Percentiles rank a stretch among this genome's conserved stretches.
phyloP scores from a whole-genome alignment of 2,888 invertebrate genomes.

The Tetropium fuscum region DNA sequence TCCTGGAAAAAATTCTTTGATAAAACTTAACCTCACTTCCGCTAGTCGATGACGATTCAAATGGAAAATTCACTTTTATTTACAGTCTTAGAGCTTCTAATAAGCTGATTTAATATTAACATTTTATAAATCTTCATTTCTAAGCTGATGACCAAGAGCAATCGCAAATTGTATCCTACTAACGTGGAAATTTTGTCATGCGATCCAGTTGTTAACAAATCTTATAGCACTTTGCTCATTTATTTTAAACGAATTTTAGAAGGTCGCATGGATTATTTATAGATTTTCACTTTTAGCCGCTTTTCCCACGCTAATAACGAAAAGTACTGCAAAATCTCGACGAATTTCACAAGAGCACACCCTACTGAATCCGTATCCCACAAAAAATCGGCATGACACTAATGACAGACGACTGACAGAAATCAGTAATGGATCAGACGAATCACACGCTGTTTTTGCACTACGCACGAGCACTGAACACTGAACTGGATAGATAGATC shows the following conservation, averaged over 20 bases:
- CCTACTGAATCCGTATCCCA: no score
- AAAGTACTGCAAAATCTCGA: no score
- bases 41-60: conserved; percentile 39
- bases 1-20: conserved; percentile 31
- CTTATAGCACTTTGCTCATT: conserved; percentile 5
- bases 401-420: no score
- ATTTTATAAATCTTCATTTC: conserved; percentile 64
- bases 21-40: conserved; percentile 51
- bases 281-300: neutral
- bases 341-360: no score
- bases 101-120: conserved; percentile 60
- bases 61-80: conserved; percentile 42
- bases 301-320: neutral
- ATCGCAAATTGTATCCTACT: conserved; percentile 16
- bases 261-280: conserved; percentile 35
- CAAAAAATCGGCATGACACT: no score
- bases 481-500: no score
- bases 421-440: no score
- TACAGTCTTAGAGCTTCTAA: conserved; percentile 65
- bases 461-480: no score
- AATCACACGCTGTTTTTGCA: no score
- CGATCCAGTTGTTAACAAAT: neutral
- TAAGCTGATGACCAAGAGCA: conserved; percentile 27
- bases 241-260: conserved; percentile 42
- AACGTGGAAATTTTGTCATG: conserved; percentile 13